Evolutionary conservation across 2,113 vertebrate genomes (phyloP).

Genomic region (Hassar affinis): DNA sequence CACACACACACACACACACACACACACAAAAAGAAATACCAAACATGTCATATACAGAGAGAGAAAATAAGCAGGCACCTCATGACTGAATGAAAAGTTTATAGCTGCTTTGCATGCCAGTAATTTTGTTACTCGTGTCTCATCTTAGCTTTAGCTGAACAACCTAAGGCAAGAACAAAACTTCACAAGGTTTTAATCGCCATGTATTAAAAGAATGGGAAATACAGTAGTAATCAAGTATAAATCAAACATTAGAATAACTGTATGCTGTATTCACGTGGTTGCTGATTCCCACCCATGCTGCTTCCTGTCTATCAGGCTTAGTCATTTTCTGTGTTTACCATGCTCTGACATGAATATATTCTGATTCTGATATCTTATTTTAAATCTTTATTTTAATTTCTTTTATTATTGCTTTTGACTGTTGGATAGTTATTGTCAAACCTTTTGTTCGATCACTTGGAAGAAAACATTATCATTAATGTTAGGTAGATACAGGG

Average conservation of each 20-base stretch:
- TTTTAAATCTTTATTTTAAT: neutral
- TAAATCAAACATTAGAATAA: neutral
- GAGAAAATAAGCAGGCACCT: neutral
- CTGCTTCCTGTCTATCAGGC: neutral
- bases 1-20: slow-evolving; percentile 21
- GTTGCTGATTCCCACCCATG: neutral
- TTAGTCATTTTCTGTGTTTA: neutral
- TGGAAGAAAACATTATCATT: too few species aligned
- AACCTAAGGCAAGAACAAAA: neutral
- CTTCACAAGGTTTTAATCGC: neutral
- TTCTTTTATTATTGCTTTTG: neutral
- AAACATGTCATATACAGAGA: neutral
- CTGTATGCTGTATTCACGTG: neutral
- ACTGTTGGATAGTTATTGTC: neutral
- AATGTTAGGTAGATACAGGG: neutral
- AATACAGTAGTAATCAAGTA: neutral
- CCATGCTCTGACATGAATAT: neutral
- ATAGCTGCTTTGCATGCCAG: neutral
- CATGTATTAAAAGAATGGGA: neutral
- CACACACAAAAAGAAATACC: neutral
- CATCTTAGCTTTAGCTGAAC: neutral
- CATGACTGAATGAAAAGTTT: neutral
- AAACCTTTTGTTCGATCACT: neutral
- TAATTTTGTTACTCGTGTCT: neutral
- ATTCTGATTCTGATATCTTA: neutral